A percentile compares a stretch with the other conserved stretches of the same genome.
These are phyloP conservation scores for Ganaspis sp. DNA, from an alignment of 1,140 invertebrate species.

Conservation along the genomic window DNA sequence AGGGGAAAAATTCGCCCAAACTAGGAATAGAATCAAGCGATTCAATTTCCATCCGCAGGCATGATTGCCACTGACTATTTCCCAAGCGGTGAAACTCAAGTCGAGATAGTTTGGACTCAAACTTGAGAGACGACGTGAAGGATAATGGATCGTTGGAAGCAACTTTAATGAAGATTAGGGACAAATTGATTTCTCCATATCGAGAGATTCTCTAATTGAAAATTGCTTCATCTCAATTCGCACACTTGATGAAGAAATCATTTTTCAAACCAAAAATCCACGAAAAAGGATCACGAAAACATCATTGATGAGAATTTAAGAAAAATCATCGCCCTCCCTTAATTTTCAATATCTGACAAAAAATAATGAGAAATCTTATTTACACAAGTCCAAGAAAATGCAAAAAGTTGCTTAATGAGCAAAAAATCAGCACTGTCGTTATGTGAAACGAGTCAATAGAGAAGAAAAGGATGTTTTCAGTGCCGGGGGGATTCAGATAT, in stretches of 20 bases:
- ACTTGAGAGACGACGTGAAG: not conserved
- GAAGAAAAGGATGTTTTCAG: not conserved
- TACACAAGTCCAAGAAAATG: not conserved
- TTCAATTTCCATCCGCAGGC: not conserved
- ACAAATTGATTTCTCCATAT: not conserved
- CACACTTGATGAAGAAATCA: too few species aligned
- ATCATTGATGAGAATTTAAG: too few species aligned
- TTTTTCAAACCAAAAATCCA: too few species aligned
- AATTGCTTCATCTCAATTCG: not conserved
- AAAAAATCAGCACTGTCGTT: constrained; percentile 35
- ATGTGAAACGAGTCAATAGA: not conserved
- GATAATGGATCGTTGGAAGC: not conserved
- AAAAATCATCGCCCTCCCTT: too few species aligned
- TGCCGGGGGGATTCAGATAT: not conserved
- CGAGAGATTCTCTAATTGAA: not conserved
- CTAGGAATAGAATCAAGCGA: not conserved
- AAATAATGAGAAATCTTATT: too few species aligned
- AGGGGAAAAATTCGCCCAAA: not conserved
- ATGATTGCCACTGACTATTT: constrained; percentile 13
- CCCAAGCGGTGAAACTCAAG: not conserved
- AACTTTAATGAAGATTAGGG: not conserved
- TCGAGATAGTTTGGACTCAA: not conserved
- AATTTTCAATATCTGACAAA: too few species aligned
- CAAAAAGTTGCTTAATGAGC: not conserved
- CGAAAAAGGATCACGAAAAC: too few species aligned